Percentiles rank a stretch among this genome's conserved stretches.
phyloP scores from a whole-genome alignment of 1,140 invertebrate species.

The Steinernema khuongi region DNA sequence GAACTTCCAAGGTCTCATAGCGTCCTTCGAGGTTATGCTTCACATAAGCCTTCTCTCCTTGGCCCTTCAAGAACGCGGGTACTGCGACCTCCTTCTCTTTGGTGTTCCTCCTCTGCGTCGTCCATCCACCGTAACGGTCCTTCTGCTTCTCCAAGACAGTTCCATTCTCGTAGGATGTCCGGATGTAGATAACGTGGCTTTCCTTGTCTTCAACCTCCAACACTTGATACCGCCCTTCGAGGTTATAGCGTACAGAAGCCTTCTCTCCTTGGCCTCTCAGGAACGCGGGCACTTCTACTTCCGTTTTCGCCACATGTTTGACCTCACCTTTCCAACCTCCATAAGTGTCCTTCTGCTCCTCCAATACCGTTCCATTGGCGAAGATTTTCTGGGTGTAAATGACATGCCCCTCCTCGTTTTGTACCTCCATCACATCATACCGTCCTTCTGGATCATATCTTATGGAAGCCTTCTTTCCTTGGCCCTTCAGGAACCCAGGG shows the following conservation, averaged over 20 bases:
- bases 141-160: too few relatives aligned
- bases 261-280: too few relatives aligned
- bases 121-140: background rate
- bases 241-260: background rate
- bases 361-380: background rate
- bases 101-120: background rate
- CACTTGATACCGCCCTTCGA: background rate
- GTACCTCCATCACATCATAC: background rate
- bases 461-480: background rate
- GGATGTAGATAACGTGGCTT: too few relatives aligned
- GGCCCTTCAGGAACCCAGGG: background rate
- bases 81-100: background rate
- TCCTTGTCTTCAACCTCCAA: too few relatives aligned
- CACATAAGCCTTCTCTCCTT: too few relatives aligned
- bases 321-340: background rate
- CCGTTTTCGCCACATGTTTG: background rate
- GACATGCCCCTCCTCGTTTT: background rate
- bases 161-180: too few relatives aligned
- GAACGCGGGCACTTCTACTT: background rate
- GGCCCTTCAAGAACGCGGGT: too few relatives aligned
- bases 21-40: too few relatives aligned
- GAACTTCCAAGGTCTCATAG: too few relatives aligned
- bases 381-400: background rate
- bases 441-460: background rate
- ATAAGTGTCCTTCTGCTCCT: background rate